These are phyloP conservation scores for Drosophila prolongata DNA, from an alignment of 2,888 invertebrate genomes.

Conservation along the genomic window DNA sequence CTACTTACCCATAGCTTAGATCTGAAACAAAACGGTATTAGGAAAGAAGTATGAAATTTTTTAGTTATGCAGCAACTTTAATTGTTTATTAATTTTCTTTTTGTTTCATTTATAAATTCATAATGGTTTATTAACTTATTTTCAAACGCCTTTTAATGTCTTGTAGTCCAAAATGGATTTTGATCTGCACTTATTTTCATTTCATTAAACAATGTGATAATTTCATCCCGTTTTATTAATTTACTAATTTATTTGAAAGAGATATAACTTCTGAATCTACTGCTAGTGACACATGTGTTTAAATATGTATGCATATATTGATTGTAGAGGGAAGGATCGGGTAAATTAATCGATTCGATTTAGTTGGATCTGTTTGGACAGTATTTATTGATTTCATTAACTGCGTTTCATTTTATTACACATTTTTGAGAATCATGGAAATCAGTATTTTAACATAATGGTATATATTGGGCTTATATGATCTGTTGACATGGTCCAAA, in stretches of 20 bases:
- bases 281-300: slow-evolving; percentile 18
- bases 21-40: neutral
- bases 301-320: slow-evolving; percentile 24
- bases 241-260: slow-evolving; percentile 22
- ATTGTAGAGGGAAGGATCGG: slow-evolving; percentile 5
- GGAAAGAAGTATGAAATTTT: neutral
- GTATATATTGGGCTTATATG: slow-evolving; percentile 19
- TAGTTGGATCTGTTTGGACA: slow-evolving; percentile 28
- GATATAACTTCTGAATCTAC: slow-evolving; percentile 18
- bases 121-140: slow-evolving; percentile 35
- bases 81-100: slow-evolving; percentile 31
- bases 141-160: slow-evolving; percentile 24
- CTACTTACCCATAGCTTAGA: slow-evolving; percentile 15
- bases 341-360: neutral
- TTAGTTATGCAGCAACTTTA: slow-evolving; percentile 16
- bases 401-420: slow-evolving; percentile 4
- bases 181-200: slow-evolving; percentile 21
- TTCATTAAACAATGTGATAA: slow-evolving; percentile 21
- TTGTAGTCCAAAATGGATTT: slow-evolving; percentile 32
- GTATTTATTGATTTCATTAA: slow-evolving; percentile 20
- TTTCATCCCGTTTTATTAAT: slow-evolving; percentile 6
- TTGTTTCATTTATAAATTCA: slow-evolving; percentile 42
- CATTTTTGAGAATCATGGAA: slow-evolving; percentile 10
- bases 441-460: slow-evolving; percentile 19
- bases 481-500: slow-evolving; percentile 10